Evolutionary conservation across 1,140 invertebrate genomes (phyloP), one percentile per base, ranked within the genome.

Genomic region (Lasioglossum baleicum): DNA sequence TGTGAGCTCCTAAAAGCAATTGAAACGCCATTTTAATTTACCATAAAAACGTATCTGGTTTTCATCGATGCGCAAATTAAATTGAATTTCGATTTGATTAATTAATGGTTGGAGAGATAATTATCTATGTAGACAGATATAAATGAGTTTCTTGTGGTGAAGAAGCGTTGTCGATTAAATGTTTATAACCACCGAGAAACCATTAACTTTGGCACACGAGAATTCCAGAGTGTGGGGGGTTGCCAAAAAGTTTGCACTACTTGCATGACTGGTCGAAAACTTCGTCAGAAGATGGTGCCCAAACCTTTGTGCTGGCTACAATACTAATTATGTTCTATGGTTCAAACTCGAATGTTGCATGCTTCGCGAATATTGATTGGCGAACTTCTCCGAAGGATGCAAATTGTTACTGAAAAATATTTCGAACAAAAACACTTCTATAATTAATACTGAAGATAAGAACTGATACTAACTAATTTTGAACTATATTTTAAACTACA

Each of bases 271-370:
- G 6, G 53, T 20, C 4, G 58, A 40, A 42, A 77, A 26, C 44
- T 20, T 4, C 20, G 71, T 31, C 63, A 26, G 44, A 26, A 22
- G 7, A 10, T 13, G 8, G 22, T n/a, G 56, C 31, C 40, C 10
- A 58, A 44, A n/a, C 20, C 22, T 35, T 64, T 72, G 48, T 51
- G 31, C 7, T 31, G 4, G 10, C 31, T n/a, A 5, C 15, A 31
- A 72, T 70, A 78, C 60, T 65, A 60, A 56, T 78, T 72, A 78
- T 26, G 26, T 26, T n/a, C 71, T 72, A 65, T 60, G 17, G 17
- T 44, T 65, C 63, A 63, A 72, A 78, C n/a, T 35, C n/a, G 2
- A 22, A 51, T 56, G 68, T 65, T 69, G 60, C 69, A 78, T 31
- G 68, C 44, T 22, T 72, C 68, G 60, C 15, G 60, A n/a, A 65